A percentile compares a stretch with the other conserved stretches of the same genome.
phyloP scores from a whole-genome alignment of 2,797 vertebrate genomes.

The Catamblyrhynchus diadema region DNA sequence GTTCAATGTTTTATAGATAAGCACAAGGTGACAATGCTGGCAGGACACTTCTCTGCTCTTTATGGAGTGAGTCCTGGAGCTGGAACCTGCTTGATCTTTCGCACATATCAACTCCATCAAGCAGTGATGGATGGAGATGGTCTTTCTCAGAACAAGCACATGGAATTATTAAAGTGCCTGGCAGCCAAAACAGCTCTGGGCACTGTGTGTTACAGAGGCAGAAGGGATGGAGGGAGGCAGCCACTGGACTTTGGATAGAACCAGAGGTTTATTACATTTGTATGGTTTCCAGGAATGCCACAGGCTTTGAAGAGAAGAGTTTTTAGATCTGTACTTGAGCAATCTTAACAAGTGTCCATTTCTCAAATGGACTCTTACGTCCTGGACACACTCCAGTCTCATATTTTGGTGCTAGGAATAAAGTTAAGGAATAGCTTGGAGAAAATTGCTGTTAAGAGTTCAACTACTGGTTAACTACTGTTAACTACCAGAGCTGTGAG shows the following conservation, averaged over 20 bases:
- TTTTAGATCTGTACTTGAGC: neutral
- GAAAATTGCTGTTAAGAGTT: neutral
- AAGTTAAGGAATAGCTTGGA: neutral
- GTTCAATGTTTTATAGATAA: neutral
- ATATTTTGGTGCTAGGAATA: neutral
- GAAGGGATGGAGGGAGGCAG: neutral
- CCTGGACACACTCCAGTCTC: fast-evolving
- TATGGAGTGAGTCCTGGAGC: neutral
- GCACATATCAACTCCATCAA: neutral
- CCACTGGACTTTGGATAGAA: neutral
- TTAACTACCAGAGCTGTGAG: neutral
- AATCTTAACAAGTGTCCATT: neutral
- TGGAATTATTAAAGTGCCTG: neutral
- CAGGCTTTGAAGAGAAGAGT: neutral
- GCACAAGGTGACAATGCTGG: neutral
- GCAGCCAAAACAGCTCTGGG: neutral
- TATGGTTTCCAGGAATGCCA: neutral
- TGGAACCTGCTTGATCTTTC: neutral
- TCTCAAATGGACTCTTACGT: neutral
- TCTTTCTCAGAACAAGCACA: neutral
- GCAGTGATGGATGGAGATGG: neutral
- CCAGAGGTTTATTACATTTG: neutral
- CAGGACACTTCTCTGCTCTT: neutral
- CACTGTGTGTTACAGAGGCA: neutral
- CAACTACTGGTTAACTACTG: neutral